Conservation (phyloP, 2,113 vertebrate genomes). For the Dascyllus trimaculatus region DNA sequence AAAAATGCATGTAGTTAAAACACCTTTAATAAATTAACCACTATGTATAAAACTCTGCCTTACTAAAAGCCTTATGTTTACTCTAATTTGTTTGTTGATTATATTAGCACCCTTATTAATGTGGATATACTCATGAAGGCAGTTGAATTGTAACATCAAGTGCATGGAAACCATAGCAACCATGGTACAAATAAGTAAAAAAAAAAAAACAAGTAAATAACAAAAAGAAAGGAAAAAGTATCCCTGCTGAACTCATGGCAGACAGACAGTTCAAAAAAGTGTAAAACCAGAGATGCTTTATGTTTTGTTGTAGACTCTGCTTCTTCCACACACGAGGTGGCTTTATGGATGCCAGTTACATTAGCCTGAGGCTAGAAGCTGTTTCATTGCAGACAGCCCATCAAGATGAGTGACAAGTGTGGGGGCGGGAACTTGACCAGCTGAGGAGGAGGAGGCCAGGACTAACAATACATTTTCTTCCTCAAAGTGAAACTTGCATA, state of each 20-base stretch:
- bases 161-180: not conserved
- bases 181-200: not conserved
- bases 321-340: slow-evolving; percentile 20
- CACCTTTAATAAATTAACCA: too few relatives aligned
- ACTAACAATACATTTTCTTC: slow-evolving; percentile 61
- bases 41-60: not conserved
- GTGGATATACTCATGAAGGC: not conserved
- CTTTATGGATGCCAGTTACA: slow-evolving; percentile 56
- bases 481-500: slow-evolving; percentile 65
- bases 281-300: not conserved
- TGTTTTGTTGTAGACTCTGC: slow-evolving; percentile 18
- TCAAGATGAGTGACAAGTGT: slow-evolving; percentile 71
- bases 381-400: slow-evolving; percentile 60
- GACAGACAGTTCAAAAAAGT: not conserved
- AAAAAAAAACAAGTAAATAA: not conserved
- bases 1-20: too few relatives aligned
- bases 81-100: too few relatives aligned
- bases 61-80: too few relatives aligned
- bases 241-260: slow-evolving; percentile 26
- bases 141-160: not conserved
- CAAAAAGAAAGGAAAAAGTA: not conserved
- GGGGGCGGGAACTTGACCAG: slow-evolving; percentile 67
- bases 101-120: not conserved
- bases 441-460: slow-evolving; percentile 60
- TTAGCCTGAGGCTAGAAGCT: slow-evolving; percentile 52